Percentiles rank a stretch among this genome's conserved stretches.
phyloP scores from a whole-genome alignment of 2,888 invertebrate genomes.

The Heteropelma amictum region DNA sequence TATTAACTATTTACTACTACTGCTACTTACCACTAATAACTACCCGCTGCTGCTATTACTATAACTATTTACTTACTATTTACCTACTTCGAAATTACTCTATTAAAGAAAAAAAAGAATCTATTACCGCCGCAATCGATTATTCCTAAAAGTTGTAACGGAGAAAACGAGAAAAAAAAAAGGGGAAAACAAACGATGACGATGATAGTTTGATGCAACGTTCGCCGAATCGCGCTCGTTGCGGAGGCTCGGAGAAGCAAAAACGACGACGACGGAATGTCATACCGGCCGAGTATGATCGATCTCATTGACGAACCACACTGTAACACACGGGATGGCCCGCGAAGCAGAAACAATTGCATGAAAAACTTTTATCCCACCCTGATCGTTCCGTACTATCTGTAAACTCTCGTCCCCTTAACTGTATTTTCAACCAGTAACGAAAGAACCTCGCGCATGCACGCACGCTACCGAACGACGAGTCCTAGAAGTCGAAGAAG shows the following conservation, averaged over 20 bases:
- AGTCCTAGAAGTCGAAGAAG: constrained; percentile 62
- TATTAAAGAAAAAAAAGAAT: constrained; percentile 52
- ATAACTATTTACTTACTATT: constrained; percentile 56
- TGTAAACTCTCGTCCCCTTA: too few relatives aligned
- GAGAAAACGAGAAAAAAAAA: background rate
- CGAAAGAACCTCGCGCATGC: constrained; percentile 32
- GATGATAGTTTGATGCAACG: background rate
- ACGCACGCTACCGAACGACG: constrained; percentile 59
- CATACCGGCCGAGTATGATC: constrained; percentile 71
- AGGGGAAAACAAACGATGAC: constrained; percentile 30
- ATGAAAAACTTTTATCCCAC: too few relatives aligned
- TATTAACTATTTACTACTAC: constrained; percentile 60
- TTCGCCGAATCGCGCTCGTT: constrained; percentile 60
- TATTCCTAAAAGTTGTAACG: constrained; percentile 68
- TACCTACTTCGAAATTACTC: constrained; percentile 52
- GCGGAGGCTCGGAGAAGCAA: background rate
- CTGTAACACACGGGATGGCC: too few relatives aligned
- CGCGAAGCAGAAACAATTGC: too few relatives aligned
- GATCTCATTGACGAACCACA: constrained; percentile 77
- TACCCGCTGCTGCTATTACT: constrained; percentile 56
- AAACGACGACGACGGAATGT: constrained; percentile 59
- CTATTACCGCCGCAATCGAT: constrained; percentile 71
- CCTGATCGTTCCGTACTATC: too few relatives aligned
- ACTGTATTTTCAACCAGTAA: too few relatives aligned
- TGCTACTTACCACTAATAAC: constrained; percentile 62